Evolutionary conservation across 2,888 invertebrate genomes (phyloP).

Genomic region (Parnassius glacialis): DNA sequence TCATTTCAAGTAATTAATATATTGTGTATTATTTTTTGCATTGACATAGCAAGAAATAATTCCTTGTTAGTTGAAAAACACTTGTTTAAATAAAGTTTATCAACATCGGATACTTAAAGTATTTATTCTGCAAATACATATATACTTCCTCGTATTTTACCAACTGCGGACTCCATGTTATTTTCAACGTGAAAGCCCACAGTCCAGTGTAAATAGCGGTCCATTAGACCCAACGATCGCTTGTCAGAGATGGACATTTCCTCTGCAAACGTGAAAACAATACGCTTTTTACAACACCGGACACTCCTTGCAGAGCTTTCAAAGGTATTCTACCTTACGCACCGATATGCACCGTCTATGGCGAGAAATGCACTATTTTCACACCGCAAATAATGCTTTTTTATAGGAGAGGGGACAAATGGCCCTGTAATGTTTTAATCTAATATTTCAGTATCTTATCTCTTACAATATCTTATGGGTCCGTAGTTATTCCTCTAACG

Average conservation of each 20-base stretch:
- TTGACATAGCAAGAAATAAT: too few relatives aligned
- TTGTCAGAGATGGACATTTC: constrained; percentile 60
- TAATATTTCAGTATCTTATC: too few relatives aligned
- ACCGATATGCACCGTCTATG: constrained; percentile 50
- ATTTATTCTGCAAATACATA: constrained; percentile 27
- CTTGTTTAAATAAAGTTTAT: constrained; percentile 15
- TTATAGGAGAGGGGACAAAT: too few relatives aligned
- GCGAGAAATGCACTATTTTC: constrained; percentile 46
- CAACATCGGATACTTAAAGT: constrained; percentile 19
- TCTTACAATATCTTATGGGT: too few relatives aligned
- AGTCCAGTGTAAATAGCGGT: constrained; percentile 60
- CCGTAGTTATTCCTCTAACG: too few relatives aligned
- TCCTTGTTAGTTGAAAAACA: too few relatives aligned
- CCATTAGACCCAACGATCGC: constrained; percentile 59
- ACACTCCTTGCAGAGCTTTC: constrained; percentile 58
- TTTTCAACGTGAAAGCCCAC: constrained; percentile 50
- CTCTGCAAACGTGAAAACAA: constrained; percentile 63
- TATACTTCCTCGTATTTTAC: constrained; percentile 33
- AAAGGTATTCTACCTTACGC: constrained; percentile 57
- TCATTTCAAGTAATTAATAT: too few relatives aligned
- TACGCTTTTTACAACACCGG: constrained; percentile 65
- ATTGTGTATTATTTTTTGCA: too few relatives aligned
- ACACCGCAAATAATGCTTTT: constrained; percentile 41
- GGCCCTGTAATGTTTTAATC: too few relatives aligned
- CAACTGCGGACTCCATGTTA: constrained; percentile 41